These are phyloP conservation scores for Paralinhomoeus sp. DNA, from an alignment of 2,888 invertebrate species.

Conservation along the genomic window DNA sequence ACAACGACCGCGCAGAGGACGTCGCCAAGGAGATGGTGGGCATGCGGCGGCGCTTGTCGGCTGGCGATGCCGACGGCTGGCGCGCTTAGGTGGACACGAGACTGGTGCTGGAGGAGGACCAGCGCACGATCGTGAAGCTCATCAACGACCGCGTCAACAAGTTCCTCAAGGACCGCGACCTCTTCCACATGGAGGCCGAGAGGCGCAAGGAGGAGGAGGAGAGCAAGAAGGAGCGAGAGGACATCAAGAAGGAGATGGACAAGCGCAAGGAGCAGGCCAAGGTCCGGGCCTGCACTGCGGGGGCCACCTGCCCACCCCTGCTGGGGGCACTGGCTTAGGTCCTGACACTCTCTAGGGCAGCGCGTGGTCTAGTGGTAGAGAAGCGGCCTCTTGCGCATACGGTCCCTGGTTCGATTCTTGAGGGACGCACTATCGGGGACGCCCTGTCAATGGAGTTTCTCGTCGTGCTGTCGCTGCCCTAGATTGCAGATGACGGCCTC, in stretches of 20 bases:
- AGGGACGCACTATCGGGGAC: too few relatives aligned
- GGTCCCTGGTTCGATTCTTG: too few relatives aligned
- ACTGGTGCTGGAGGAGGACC: slow-evolving; percentile 64
- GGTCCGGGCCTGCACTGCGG: not conserved
- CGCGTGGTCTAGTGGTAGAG: too few relatives aligned
- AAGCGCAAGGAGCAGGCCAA: slow-evolving; percentile 25
- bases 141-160: slow-evolving; percentile 63
- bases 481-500: too few relatives aligned
- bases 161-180: slow-evolving; percentile 41
- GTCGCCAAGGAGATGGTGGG: slow-evolving; percentile 71
- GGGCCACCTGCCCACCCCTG: too few relatives aligned
- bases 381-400: not conserved
- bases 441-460: too few relatives aligned
- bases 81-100: not conserved
- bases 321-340: too few relatives aligned
- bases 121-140: slow-evolving; percentile 65
- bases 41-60: too few relatives aligned
- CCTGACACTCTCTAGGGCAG: too few relatives aligned
- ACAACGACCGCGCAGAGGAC: slow-evolving; percentile 69
- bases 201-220: slow-evolving; percentile 7
- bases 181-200: slow-evolving; percentile 17
- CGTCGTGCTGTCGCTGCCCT: too few relatives aligned
- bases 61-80: not conserved
- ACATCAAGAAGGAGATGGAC: slow-evolving; percentile 16
- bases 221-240: slow-evolving; percentile 13